Evolutionary conservation across 2,888 invertebrate genomes (phyloP).

Genomic region (Ichneumoninae sp.): DNA sequence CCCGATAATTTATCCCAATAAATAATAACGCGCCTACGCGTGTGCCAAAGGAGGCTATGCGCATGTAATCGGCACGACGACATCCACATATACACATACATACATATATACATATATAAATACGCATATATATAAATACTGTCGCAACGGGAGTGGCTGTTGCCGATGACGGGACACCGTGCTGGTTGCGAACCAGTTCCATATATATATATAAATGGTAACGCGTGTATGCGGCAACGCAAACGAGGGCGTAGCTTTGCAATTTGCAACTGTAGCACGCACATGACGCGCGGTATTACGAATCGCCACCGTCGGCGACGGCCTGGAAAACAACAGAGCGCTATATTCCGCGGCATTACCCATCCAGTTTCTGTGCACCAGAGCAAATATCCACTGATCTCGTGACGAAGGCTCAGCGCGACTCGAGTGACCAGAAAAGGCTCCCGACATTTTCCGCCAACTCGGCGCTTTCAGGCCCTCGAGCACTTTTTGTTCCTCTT

Average conservation of each 20-base stretch:
- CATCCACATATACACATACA: not conserved
- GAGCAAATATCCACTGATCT: conserved; percentile 43
- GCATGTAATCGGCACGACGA: conserved; percentile 46
- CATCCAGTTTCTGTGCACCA: conserved; percentile 1
- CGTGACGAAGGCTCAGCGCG: conserved; percentile 41
- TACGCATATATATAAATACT: not conserved
- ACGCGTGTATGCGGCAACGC: not conserved
- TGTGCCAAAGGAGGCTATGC: conserved; percentile 32
- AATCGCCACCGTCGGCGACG: conserved; percentile 49
- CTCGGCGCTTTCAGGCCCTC: conserved; percentile 15
- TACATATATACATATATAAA: not conserved
- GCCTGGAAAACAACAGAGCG: conserved; percentile 19
- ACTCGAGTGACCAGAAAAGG: conserved; percentile 51
- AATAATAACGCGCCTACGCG: conserved; percentile 58
- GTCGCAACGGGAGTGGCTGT: conserved; percentile 17
- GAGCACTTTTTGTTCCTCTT: conserved; percentile 11
- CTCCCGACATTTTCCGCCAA: conserved; percentile 39
- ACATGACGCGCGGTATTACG: conserved; percentile 52
- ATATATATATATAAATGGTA: not conserved
- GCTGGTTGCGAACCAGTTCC: not conserved
- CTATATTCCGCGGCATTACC: conserved; percentile 42
- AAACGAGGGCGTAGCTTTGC: conserved; percentile 48
- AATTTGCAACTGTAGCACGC: conserved; percentile 61
- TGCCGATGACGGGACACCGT: conserved; percentile 34
- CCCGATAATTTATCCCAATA: conserved; percentile 62